These are phyloP conservation scores for Puffinus mauretanicus DNA, from an alignment of 2,113 vertebrate genomes.

Conservation along the genomic window DNA sequence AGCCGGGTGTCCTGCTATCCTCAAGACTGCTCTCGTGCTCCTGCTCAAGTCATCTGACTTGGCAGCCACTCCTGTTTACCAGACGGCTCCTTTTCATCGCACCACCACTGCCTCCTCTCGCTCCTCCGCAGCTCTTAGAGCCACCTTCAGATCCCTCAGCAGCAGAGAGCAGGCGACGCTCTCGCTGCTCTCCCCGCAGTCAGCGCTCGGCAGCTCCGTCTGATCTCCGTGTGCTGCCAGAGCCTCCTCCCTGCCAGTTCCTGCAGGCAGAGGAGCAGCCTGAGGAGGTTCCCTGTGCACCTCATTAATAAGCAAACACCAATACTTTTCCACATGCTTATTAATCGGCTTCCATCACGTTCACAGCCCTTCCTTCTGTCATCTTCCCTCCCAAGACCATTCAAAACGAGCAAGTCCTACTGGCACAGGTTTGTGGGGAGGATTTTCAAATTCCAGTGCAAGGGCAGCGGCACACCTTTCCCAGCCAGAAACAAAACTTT, in stretches of 20 bases:
- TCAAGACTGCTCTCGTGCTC: neutral
- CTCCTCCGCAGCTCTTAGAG: neutral
- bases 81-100: neutral
- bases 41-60: neutral
- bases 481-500: neutral
- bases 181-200: neutral
- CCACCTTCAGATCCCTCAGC: neutral
- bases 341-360: neutral
- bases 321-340: neutral
- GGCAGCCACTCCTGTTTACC: neutral
- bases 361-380: neutral
- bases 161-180: neutral
- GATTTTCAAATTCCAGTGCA: neutral
- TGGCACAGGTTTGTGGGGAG: neutral
- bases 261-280: neutral
- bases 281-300: neutral
- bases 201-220: accelerated
- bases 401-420: neutral
- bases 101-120: neutral
- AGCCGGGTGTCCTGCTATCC: neutral
- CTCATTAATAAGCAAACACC: neutral
- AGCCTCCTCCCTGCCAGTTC: neutral
- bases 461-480: neutral
- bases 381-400: neutral
- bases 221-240: neutral